Base-by-base conservation (phyloP, 1,140 invertebrate genomes). In the Zaprionus nigranus region DNA sequence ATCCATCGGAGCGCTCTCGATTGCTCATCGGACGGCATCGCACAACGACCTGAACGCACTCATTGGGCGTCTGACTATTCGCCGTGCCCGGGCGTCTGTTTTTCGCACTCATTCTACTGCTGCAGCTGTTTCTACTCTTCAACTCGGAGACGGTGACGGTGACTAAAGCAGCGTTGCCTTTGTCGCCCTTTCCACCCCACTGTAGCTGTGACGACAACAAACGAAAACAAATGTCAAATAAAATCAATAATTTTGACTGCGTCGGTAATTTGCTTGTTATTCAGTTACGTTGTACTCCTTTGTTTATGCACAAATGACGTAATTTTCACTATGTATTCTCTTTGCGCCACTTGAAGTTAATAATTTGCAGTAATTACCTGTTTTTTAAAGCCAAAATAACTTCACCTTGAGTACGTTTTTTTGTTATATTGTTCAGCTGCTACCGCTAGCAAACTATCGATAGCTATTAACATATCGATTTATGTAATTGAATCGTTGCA, bases 11-110 rank as follows among this genome's bases (percentile, higher is more conserved):
- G 24, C 94, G 94, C 93, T 99, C 98, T 76, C 96, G 96, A 79
- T 96, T 94, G 87, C 96, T 98, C 92, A 99, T 94, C 24, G 98
- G 98, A 26, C 98, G 95, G 94, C 97, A 98, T 93, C 98, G 93
- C 11, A 99, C 97, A 75, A 98, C 96, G 49, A 99, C 98, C 93
- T 97, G 96, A 34, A 90, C 85, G 34, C 85, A 90, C 26, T 90
- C 85, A 17, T 90, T 90, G 1, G 76, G 85, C 43, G 85, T 64
- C 43, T 88, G 85, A 24, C 82, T 90, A 30, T 69, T 73, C 34
- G 62, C 85, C 4, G 86, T 90, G 13, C 85, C 85, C 12, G 85
- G 85, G 38, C 85, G 82, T 75, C 77, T 90, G 59, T 64, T 85
- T 49, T 90, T 90, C 15, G 86, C 85, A 80, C 85, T 90, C 85